Evolutionary conservation across 2,113 vertebrate genomes (phyloP), one percentile per base, ranked within the genome.

Genomic region (Oostethus manadensis): DNA sequence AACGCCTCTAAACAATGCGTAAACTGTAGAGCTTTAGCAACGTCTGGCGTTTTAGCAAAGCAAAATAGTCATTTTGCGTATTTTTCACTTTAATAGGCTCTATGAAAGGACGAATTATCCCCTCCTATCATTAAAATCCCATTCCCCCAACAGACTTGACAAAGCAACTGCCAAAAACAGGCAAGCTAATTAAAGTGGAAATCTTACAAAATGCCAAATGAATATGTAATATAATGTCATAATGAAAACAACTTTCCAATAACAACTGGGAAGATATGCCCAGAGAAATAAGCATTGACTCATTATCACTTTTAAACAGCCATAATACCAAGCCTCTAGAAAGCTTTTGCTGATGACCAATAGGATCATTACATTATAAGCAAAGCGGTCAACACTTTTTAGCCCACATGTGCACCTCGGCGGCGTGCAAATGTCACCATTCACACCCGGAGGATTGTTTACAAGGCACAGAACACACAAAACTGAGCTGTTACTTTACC

Each of bases 401-500:
- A 29, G 46, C 48, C 45, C 62, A 48, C 50, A 18, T 3, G 9
- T 73, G 51, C 11, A 2, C 50, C 70, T 55, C 43, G 22, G 11
- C 49, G 43, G 53, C 11, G 57, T 51, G 53, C 51, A 72, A 69
- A 75, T 68, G 60, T 69, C 58, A 60, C 59, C 21, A 29, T 69
- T 38, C n/a, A 40, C 17, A 45, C 49, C 61, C 10, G 26, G 38
- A 20, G 35, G 51, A 63, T 54, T 74, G 71, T 76, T 77, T 60
- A 70, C 57, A 58, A 68, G 55, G 58, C 60, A 60, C 69, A 75
- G 56, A n/a, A n/a, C n/a, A 81, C 67, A 22, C 33, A 48, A 76
- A 66, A 74, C 57, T 75, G 67, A 65, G 69, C 65, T 66, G 70
- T 81, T 70, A 56, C 66, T 71, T 44, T 74, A 64, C 55, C 48